These are phyloP conservation scores for Zootoca vivipara DNA, from an alignment of 2,113 vertebrate species.

Conservation along the genomic window DNA sequence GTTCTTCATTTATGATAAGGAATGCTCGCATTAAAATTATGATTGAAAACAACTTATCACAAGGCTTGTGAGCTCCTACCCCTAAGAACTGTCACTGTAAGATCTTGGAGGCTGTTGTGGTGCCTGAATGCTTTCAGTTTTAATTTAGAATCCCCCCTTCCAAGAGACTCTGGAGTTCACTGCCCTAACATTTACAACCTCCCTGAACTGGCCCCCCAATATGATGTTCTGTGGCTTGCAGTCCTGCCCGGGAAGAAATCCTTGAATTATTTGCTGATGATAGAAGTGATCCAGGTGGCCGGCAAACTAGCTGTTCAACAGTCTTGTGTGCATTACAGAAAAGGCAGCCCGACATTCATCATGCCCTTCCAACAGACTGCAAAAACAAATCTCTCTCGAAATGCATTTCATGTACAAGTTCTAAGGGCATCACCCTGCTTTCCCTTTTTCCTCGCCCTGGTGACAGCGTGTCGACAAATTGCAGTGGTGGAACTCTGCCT, in stretches of 20 bases:
- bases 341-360: not conserved
- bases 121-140: not conserved
- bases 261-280: slow-evolving; percentile 41
- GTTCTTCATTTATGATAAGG: not conserved
- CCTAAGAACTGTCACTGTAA: not conserved
- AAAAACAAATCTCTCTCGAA: slow-evolving; percentile 27
- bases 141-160: not conserved
- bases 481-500: slow-evolving; percentile 47
- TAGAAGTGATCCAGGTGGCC: slow-evolving; percentile 15
- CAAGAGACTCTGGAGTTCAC: not conserved
- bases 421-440: not conserved
- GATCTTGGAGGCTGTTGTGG: not conserved
- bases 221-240: not conserved
- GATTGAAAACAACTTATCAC: not conserved
- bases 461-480: slow-evolving; percentile 42
- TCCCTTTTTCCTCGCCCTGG: slow-evolving; percentile 38
- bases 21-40: not conserved
- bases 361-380: slow-evolving; percentile 22
- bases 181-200: not conserved
- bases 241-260: not conserved
- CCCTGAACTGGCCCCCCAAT: not conserved
- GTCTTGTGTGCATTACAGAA: not conserved
- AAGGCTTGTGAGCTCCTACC: not conserved
- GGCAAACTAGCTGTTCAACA: not conserved
- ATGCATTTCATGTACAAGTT: slow-evolving; percentile 29